A percentile compares a stretch with the other conserved stretches of the same genome.
These are phyloP conservation scores for Ceratosolen fusciceps DNA, from an alignment of 1,140 invertebrate genomes.

Conservation along the genomic window DNA sequence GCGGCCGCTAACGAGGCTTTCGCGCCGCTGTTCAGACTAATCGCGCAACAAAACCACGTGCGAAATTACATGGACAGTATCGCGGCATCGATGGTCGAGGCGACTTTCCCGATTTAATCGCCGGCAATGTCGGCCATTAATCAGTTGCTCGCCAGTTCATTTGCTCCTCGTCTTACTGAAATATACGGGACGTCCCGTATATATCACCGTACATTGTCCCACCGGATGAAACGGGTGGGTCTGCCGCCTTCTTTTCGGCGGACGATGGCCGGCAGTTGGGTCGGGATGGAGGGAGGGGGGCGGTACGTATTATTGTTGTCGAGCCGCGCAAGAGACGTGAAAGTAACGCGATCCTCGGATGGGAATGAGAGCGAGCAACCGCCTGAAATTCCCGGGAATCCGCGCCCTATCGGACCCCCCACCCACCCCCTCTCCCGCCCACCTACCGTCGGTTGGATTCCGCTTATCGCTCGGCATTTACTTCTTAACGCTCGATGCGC, in stretches of 20 bases:
- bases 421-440: too few relatives aligned
- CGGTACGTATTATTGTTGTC: too few relatives aligned
- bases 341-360: conserved; percentile 4
- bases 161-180: neutral
- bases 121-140: neutral
- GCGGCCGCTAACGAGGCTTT: neutral
- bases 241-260: too few relatives aligned
- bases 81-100: neutral
- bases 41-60: neutral
- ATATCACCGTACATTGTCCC: neutral
- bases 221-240: neutral
- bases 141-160: neutral
- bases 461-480: too few relatives aligned
- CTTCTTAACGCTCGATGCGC: too few relatives aligned
- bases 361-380: neutral
- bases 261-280: too few relatives aligned
- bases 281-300: too few relatives aligned
- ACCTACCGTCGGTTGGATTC: too few relatives aligned
- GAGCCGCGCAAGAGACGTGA: conserved; percentile 18
- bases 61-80: neutral
- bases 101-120: conserved; percentile 23
- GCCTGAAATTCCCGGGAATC: neutral
- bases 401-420: neutral
- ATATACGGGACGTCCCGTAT: neutral
- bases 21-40: neutral